Evolutionary conservation across 2,113 vertebrate genomes (phyloP).

Genomic region (Neoarius graeffei): DNA sequence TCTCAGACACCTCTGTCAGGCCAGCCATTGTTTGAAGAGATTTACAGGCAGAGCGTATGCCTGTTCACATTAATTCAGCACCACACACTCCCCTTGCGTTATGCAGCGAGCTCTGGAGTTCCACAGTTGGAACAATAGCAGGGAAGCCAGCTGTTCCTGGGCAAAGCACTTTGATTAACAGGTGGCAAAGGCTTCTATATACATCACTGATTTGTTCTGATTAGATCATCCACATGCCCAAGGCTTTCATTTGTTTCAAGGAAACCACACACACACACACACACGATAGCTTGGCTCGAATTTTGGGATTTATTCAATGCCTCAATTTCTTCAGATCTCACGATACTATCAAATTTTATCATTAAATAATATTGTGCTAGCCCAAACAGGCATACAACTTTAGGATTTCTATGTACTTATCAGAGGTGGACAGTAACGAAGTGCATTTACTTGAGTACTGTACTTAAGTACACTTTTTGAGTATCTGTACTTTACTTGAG

Average conservation of each 20-base stretch:
- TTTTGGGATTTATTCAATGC: neutral
- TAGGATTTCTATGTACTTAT: neutral
- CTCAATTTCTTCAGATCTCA: neutral
- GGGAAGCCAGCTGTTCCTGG: slow-evolving; percentile 31
- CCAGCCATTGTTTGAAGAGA: slow-evolving; percentile 65
- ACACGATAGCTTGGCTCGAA: neutral
- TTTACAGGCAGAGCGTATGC: slow-evolving; percentile 50
- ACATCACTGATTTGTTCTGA: slow-evolving; percentile 10
- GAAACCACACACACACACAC: neutral
- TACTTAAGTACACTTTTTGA: too few species aligned
- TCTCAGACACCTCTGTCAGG: slow-evolving; percentile 34
- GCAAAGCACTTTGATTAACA: too few species aligned
- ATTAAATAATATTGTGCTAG: neutral
- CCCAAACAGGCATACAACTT: neutral
- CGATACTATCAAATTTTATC: neutral
- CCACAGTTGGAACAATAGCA: slow-evolving; percentile 32
- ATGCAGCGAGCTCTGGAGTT: slow-evolving; percentile 63
- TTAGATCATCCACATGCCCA: neutral
- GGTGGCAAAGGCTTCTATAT: neutral
- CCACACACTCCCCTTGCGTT: slow-evolving; percentile 15
- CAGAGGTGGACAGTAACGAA: too few species aligned
- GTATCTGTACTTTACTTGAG: too few species aligned
- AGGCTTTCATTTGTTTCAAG: neutral
- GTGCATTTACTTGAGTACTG: too few species aligned
- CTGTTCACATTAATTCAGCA: slow-evolving; percentile 26